Evolutionary conservation across 1,140 invertebrate genomes (phyloP).

Genomic region (Zaprionus lachaisei): DNA sequence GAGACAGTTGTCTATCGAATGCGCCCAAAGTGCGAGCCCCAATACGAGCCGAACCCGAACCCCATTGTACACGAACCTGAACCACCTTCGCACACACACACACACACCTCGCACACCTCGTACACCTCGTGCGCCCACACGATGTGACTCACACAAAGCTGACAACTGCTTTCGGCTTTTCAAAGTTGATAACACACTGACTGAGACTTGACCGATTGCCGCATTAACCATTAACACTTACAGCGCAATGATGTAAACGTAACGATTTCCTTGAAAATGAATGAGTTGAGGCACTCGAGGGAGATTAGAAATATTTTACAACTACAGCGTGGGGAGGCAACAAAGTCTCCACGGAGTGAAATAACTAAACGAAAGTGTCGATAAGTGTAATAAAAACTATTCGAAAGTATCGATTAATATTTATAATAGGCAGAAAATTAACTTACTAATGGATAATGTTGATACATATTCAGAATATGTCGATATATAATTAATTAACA

Average conservation of each 20-base stretch:
- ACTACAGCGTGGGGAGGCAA: no score
- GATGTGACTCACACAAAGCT: slow-evolving; percentile 4
- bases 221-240: slow-evolving; percentile 15
- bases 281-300: slow-evolving; percentile 2
- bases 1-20: slow-evolving; percentile 27
- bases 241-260: slow-evolving; percentile 3
- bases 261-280: slow-evolving; percentile 1
- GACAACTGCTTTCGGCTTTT: slow-evolving; percentile 41
- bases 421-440: no score
- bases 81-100: no score
- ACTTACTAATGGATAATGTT: no score
- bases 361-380: not conserved
- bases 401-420: no score
- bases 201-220: slow-evolving; percentile 28
- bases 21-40: not conserved
- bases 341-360: no score
- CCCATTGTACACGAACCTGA: no score
- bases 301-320: no score
- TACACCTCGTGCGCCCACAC: not conserved
- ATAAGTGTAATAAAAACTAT: not conserved
- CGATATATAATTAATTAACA: no score
- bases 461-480: no score
- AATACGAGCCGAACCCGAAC: not conserved
- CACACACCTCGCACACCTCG: not conserved
- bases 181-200: slow-evolving; percentile 31